Percentiles rank a stretch among this genome's conserved stretches.
These are phyloP conservation scores for Corapipo altera DNA, from an alignment of 2,113 vertebrate species.

Conservation along the genomic window DNA sequence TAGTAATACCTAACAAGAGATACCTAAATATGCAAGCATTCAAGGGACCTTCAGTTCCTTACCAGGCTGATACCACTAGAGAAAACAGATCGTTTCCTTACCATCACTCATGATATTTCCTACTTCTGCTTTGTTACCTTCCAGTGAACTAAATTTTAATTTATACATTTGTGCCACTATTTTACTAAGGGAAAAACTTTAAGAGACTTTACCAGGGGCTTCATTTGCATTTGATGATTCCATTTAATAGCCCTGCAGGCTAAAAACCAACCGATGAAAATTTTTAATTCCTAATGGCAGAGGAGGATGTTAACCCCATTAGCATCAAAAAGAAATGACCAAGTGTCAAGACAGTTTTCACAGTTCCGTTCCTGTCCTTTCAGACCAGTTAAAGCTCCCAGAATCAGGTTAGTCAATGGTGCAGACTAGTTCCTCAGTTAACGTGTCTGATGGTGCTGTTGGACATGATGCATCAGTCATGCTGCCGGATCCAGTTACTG, in stretches of 20 bases:
- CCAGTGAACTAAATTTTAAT: neutral
- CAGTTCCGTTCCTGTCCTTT: constrained; percentile 31
- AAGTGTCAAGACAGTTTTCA: constrained; percentile 49
- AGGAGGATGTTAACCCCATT: constrained; percentile 36
- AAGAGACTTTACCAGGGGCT: neutral
- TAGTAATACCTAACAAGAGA: neutral
- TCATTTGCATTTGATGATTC: constrained; percentile 12
- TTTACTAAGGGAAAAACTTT: neutral
- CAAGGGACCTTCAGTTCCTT: neutral
- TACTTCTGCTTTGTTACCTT: neutral
- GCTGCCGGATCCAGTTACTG: neutral
- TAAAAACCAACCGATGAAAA: neutral
- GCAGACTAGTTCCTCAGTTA: constrained; percentile 6
- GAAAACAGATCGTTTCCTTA: neutral
- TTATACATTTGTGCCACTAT: neutral
- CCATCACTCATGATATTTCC: neutral
- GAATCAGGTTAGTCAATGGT: constrained; percentile 28
- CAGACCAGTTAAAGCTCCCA: constrained; percentile 3
- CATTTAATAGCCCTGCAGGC: constrained; percentile 10
- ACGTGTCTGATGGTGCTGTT: neutral
- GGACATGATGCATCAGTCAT: neutral
- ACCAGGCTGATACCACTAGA: neutral
- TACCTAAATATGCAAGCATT: neutral
- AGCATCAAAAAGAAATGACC: constrained; percentile 51
- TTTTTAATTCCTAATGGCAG: constrained; percentile 48